A percentile compares a stretch with the other conserved stretches of the same genome.
Evolutionary conservation across 2,797 vertebrate species (phyloP).

Genomic region (Catamblyrhynchus diadema): DNA sequence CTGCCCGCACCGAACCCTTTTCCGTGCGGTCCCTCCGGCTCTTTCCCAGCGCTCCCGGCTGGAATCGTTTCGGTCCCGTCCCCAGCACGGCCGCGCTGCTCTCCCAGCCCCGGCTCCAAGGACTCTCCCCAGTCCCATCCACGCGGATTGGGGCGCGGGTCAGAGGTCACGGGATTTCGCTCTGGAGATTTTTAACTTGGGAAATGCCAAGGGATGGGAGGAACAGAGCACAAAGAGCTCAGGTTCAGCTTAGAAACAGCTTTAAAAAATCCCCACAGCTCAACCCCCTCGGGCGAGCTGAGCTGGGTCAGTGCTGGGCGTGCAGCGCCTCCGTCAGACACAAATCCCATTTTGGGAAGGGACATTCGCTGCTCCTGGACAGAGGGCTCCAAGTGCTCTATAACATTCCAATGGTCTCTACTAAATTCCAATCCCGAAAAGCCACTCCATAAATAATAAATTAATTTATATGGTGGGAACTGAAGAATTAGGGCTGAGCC

Average conservation of each 20-base stretch:
- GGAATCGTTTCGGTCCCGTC: rapidly evolving
- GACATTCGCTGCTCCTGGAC: rapidly evolving
- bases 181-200: not conserved
- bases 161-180: rapidly evolving
- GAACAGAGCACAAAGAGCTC: not conserved
- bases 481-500: not conserved
- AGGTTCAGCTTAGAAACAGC: not conserved
- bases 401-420: not conserved
- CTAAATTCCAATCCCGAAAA: not conserved
- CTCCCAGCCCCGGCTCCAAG: not conserved
- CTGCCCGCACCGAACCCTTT: not conserved
- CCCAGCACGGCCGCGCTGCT: not conserved
- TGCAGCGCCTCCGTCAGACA: not conserved
- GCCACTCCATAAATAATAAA: not conserved
- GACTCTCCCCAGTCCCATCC: rapidly evolving
- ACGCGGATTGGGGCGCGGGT: rapidly evolving
- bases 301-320: not conserved
- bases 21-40: rapidly evolving
- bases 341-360: rapidly evolving
- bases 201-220: not conserved
- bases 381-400: no score
- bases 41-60: rapidly evolving
- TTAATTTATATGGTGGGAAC: not conserved
- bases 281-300: rapidly evolving
- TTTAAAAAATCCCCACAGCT: rapidly evolving